A percentile compares a stretch with the other conserved stretches of the same genome.
Evolutionary conservation across 2,888 invertebrate genomes (phyloP).

Genomic region (Apodemia duryi): DNA sequence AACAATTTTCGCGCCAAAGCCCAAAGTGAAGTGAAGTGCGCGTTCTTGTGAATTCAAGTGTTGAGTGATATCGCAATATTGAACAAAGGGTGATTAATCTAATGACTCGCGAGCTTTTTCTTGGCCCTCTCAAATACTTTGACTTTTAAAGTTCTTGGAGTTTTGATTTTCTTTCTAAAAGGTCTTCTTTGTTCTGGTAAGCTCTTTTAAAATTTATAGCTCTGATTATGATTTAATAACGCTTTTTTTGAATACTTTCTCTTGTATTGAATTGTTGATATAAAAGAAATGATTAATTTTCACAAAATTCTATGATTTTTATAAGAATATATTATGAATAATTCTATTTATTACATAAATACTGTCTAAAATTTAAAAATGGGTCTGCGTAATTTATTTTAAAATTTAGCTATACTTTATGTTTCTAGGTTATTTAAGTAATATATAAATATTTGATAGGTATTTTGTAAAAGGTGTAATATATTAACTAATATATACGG

Average conservation of each 20-base stretch:
- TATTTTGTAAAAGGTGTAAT: no score
- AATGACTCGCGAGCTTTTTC: conserved; percentile 35
- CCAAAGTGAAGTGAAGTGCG: conserved; percentile 31
- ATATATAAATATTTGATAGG: no score
- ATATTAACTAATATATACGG: no score
- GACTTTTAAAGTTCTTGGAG: conserved; percentile 11
- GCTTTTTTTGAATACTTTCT: neutral
- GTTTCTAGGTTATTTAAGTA: no score
- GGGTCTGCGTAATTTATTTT: no score
- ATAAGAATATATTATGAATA: no score
- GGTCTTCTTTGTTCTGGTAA: conserved; percentile 6
- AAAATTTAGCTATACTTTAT: no score
- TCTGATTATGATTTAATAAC: conserved; percentile 6
- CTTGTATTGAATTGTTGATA: no score
- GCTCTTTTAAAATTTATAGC: conserved; percentile 1
- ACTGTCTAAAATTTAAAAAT: no score
- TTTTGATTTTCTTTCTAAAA: conserved; percentile 3
- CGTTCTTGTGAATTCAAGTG: conserved; percentile 38
- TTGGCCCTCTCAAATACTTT: conserved; percentile 17
- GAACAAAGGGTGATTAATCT: conserved; percentile 34
- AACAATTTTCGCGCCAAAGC: conserved; percentile 15
- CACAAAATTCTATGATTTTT: no score
- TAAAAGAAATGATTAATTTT: no score
- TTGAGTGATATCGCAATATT: conserved; percentile 34
- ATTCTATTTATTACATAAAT: no score